Evolutionary conservation across 2,888 invertebrate genomes (phyloP).

Genomic region (Ferdinandea cuprea): DNA sequence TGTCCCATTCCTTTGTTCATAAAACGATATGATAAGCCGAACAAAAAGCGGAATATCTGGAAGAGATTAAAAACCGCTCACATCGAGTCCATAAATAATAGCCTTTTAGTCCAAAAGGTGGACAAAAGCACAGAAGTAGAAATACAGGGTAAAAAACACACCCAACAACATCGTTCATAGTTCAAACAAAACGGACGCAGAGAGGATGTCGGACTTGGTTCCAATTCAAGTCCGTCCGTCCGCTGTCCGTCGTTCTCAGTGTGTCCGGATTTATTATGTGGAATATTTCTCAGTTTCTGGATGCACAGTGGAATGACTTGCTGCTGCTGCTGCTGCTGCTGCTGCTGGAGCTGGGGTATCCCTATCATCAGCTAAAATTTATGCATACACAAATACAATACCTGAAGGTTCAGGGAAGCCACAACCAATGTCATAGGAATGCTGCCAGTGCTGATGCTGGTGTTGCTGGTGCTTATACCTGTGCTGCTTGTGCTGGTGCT

Average conservation of each 20-base stretch:
- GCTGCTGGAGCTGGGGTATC: background rate
- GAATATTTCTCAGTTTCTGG: conserved; percentile 61
- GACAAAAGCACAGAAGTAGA: conserved; percentile 53
- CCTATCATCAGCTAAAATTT: conserved; percentile 66
- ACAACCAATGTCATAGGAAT: conserved; percentile 31
- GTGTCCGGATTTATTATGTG: conserved; percentile 67
- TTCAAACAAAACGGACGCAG: conserved; percentile 21
- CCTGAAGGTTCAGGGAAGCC: conserved; percentile 30
- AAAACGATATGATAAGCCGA: conserved; percentile 57
- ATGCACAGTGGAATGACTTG: conserved; percentile 35
- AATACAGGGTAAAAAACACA: conserved; percentile 7
- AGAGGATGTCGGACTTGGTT: conserved; percentile 52
- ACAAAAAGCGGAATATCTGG: conserved; percentile 64
- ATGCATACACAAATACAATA: conserved; percentile 64
- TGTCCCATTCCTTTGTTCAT: conserved; percentile 42
- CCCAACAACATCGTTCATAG: conserved; percentile 6
- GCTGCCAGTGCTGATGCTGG: conserved; percentile 12
- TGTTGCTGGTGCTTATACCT: background rate
- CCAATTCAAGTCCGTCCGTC: conserved; percentile 39
- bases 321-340: background rate
- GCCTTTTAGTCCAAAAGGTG: conserved; percentile 67
- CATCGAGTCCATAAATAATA: conserved; percentile 71
- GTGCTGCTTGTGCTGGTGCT: conserved; percentile 8
- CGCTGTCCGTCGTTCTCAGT: conserved; percentile 48
- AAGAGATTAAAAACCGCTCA: conserved; percentile 72